Evolutionary conservation across 2,113 vertebrate genomes (phyloP).

Genomic region (Nasalis larvatus): DNA sequence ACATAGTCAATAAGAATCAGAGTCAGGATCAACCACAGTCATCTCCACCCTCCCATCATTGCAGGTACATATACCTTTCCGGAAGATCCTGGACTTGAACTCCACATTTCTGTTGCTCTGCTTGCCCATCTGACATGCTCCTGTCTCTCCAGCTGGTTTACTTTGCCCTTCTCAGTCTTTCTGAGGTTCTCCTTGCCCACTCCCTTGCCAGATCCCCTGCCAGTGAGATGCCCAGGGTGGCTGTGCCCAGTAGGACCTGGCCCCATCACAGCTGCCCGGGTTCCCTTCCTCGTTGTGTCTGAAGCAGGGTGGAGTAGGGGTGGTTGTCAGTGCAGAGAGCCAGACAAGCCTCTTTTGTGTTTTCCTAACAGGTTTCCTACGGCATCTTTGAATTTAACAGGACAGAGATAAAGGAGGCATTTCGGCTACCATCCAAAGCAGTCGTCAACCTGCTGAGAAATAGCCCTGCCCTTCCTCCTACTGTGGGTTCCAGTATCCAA

Average conservation of each 20-base stretch:
- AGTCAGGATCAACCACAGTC: too few species aligned
- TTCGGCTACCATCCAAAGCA: neutral
- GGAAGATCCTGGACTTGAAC: neutral
- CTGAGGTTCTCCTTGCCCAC: too few species aligned
- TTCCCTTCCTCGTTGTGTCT: neutral
- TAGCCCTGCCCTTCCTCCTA: neutral
- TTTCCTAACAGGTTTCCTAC: neutral
- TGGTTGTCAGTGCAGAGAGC: accelerated
- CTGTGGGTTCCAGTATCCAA: neutral
- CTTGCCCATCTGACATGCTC: accelerated
- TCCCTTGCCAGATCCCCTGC: accelerated
- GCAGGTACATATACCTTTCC: accelerated
- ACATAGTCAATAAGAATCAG: neutral
- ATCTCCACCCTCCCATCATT: too few species aligned
- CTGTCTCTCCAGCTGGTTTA: neutral
- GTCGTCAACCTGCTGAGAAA: neutral
- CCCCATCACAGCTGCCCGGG: neutral
- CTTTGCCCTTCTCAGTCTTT: neutral
- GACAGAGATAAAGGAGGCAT: conserved; percentile 46
- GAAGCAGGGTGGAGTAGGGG: neutral
- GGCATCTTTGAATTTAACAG: conserved; percentile 46
- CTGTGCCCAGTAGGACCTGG: neutral
- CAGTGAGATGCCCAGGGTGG: neutral
- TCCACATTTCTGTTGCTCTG: neutral
- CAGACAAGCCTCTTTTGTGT: neutral